Base-by-base conservation (phyloP, 2,888 invertebrate species). In the Lacanobia wlatinum region DNA sequence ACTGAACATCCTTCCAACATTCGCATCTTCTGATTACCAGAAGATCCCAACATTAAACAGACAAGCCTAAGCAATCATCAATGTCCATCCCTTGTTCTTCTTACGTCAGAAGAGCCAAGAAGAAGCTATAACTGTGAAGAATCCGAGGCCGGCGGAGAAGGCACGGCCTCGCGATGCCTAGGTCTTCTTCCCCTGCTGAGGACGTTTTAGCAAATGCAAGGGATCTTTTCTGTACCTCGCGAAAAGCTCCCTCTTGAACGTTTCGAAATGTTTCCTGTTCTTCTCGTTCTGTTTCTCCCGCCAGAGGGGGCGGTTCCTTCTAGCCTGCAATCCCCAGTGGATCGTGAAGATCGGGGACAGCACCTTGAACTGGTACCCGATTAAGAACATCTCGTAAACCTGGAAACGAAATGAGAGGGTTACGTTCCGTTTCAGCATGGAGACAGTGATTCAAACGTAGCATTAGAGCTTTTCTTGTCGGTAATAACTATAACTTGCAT, bases 311-410 rank as follows among this genome's bases (percentile, higher is more conserved):
- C 98, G 96, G 55, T 97, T 97, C 87, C 98, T 97, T 72, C 98
- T 97, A 46, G 97, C 97, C 90, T 98, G 98, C 6, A 99, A 94
- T 0, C 98, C 98, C 98, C 98, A 98, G 90, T 99, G 99, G 66
- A 98, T 98, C 0, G 98, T 98, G 94, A 98, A 99, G 62, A 98
- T 97, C 0, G 98, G 98, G 0, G 98, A 98, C 16, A 99, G 96
- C 0, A 99, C 98, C 88, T 97, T 97, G 94, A 99, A 98, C 90
- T 98, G 97, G 94, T 98, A 99, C 10, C 98, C 98, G 60, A 98
- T 98, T 46, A 98, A 97, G 91, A 97, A 98, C 98, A 98, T 98
- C 95, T 99, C 99, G 94, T 98, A 98, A 52, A 98, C 98, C 98
- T 98, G 94, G 18, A 88, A 88, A 60, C 1, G 53, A 72, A 65